These are phyloP conservation scores for Antedon mediterranea DNA, from an alignment of 53 echinoderm and acorn worm species.

Conservation along the genomic window DNA sequence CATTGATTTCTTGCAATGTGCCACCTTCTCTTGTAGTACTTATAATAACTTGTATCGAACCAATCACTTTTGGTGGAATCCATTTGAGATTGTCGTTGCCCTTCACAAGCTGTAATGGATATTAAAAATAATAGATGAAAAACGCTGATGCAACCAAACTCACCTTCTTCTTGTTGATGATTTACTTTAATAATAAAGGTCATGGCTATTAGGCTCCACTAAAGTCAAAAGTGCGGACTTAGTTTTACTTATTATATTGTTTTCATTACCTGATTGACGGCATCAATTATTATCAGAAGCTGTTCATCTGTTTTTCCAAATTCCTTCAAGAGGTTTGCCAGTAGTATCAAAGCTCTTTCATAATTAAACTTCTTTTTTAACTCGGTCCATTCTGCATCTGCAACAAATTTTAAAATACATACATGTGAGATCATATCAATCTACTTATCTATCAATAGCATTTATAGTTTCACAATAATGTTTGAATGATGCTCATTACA, in stretches of 20 bases:
- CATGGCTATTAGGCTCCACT: no score
- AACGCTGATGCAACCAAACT: no score
- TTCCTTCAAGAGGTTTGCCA: slow-evolving; percentile 27
- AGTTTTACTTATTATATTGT: no score
- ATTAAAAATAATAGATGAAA: no score
- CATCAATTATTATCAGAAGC: slow-evolving; percentile 69
- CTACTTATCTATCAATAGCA: no score
- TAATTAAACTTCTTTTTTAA: neutral
- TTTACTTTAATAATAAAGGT: no score
- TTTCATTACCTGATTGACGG: slow-evolving; percentile 67
- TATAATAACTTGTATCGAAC: slow-evolving; percentile 37
- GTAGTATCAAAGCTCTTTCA: neutral
- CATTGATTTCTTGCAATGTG: slow-evolving; percentile 21
- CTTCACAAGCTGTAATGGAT: slow-evolving; percentile 7
- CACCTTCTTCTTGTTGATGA: no score
- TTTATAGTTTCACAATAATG: no score
- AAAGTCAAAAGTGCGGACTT: no score
- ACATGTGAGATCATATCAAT: no score
- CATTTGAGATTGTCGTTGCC: slow-evolving; percentile 29
- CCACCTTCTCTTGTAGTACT: slow-evolving; percentile 43
- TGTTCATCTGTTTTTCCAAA: slow-evolving; percentile 33
- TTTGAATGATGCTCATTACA: no score
- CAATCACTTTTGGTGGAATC: slow-evolving; percentile 39
- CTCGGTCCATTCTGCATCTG: neutral
- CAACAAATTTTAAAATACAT: neutral